phyloP scores from a whole-genome alignment of 2,113 vertebrate species.

The Chionodraco myersi region DNA sequence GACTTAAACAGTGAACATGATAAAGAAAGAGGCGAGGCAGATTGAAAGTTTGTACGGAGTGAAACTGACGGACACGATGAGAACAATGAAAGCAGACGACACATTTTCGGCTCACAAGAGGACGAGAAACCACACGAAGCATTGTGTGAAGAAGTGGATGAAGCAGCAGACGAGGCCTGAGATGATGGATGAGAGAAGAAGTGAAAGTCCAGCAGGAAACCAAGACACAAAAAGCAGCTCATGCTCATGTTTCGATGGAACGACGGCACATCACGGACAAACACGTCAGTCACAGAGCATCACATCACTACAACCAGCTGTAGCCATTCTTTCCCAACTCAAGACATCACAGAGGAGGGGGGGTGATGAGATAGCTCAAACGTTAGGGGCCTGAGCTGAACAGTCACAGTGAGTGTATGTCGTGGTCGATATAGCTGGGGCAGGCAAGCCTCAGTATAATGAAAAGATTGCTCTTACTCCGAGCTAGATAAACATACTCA shows the following conservation, averaged over 20 bases:
- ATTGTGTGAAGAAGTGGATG: constrained; percentile 43
- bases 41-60: constrained; percentile 37
- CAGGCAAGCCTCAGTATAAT: constrained; percentile 36
- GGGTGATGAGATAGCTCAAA: constrained; percentile 53
- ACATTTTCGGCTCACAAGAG: constrained; percentile 36
- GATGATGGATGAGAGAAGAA: constrained; percentile 50
- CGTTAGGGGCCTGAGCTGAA: constrained; percentile 71
- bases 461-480: constrained; percentile 34
- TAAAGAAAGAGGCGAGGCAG: constrained; percentile 31
- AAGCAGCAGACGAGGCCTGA: constrained; percentile 56
- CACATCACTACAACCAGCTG: constrained; percentile 67
- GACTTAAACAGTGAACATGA: constrained; percentile 26
- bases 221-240: constrained; percentile 83
- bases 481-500: constrained; percentile 35
- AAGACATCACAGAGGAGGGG: constrained; percentile 66
- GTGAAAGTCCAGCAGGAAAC: constrained; percentile 63
- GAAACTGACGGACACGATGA: constrained; percentile 47
- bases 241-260: constrained; percentile 82
- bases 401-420: constrained; percentile 63
- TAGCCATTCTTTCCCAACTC: constrained; percentile 74
- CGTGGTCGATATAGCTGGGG: constrained; percentile 34
- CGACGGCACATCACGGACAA: constrained; percentile 75
- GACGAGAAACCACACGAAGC: constrained; percentile 53
- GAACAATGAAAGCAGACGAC: constrained; percentile 62
- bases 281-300: constrained; percentile 75